These are phyloP conservation scores for Diabrotica undecimpunctata DNA, from an alignment of 1,140 invertebrate genomes.

Conservation along the genomic window DNA sequence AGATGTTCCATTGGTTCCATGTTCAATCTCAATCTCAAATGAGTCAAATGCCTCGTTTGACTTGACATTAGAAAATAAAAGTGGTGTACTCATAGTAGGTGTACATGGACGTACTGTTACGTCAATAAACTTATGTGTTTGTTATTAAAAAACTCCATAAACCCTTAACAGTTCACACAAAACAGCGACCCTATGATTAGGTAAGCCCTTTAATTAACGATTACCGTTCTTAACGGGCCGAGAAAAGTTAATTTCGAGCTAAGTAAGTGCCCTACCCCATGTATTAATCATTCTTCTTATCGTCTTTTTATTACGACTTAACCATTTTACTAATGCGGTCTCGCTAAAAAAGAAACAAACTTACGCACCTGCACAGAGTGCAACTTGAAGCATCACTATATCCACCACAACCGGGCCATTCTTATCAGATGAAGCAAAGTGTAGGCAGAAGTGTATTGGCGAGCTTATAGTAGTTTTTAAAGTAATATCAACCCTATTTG, in stretches of 20 bases:
- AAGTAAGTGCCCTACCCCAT: background rate
- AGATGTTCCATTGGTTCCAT: background rate
- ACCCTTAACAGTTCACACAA: background rate
- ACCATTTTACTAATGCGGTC: too few relatives aligned
- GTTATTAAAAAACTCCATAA: background rate
- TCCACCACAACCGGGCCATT: too few relatives aligned
- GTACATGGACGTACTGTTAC: background rate
- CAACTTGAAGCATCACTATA: too few relatives aligned
- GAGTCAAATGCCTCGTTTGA: background rate
- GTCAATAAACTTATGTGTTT: slow-evolving; percentile 2
- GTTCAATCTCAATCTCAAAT: background rate
- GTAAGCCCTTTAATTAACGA: background rate
- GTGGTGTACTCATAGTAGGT: background rate
- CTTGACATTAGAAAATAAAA: background rate
- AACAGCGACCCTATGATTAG: background rate
- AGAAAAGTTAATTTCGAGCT: background rate
- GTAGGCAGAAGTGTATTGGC: too few relatives aligned
- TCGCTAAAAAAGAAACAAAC: too few relatives aligned
- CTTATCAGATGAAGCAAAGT: too few relatives aligned
- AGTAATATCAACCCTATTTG: too few relatives aligned
- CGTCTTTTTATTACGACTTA: too few relatives aligned
- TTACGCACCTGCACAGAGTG: too few relatives aligned
- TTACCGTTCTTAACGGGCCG: background rate
- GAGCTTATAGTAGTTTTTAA: too few relatives aligned
- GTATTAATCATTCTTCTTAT: background rate